A percentile compares a stretch with the other conserved stretches of the same genome.
Evolutionary conservation across 2,797 vertebrate species (phyloP).

Genomic region (Amphiprion clarkii): DNA sequence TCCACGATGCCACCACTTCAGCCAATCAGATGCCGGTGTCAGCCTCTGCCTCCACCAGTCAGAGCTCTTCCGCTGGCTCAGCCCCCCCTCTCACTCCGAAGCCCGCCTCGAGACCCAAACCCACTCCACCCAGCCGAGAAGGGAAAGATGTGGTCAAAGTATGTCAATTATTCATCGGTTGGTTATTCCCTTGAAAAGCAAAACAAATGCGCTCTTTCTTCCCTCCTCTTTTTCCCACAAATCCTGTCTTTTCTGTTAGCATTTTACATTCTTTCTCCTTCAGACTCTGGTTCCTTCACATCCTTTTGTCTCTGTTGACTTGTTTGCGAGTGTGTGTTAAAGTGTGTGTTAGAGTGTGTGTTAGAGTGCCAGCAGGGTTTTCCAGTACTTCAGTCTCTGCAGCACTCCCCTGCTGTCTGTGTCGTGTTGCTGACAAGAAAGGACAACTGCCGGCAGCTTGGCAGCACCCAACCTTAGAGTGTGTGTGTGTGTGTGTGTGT

Average conservation of each 20-base stretch:
- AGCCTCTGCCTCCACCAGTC: constrained; percentile 33
- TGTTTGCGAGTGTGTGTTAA: constrained; percentile 25
- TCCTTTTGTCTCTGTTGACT: constrained; percentile 39
- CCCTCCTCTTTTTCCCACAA: constrained; percentile 1
- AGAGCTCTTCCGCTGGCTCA: constrained; percentile 75
- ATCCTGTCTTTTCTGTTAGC: background rate
- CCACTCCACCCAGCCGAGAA: constrained; percentile 85
- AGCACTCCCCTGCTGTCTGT: constrained; percentile 78
- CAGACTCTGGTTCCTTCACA: constrained; percentile 31
- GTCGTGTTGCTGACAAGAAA: constrained; percentile 82
- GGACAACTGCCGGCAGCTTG: constrained; percentile 77
- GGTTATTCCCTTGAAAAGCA: constrained; percentile 19
- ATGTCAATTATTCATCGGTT: constrained; percentile 57
- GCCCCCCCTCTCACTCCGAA: constrained; percentile 83
- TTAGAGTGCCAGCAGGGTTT: constrained; percentile 75
- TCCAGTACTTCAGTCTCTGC: constrained; percentile 78
- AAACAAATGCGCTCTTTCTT: constrained; percentile 17
- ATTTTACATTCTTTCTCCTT: constrained; percentile 17
- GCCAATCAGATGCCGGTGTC: constrained; percentile 76
- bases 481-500: constrained; percentile 21
- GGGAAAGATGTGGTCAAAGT: constrained; percentile 92
- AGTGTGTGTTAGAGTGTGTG: constrained; percentile 57
- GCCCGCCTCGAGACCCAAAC: constrained; percentile 85
- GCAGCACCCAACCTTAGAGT: constrained; percentile 55
- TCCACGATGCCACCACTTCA: constrained; percentile 89